These are phyloP conservation scores for Aethina tumida DNA, from an alignment of 1,140 invertebrate genomes.

Conservation along the genomic window DNA sequence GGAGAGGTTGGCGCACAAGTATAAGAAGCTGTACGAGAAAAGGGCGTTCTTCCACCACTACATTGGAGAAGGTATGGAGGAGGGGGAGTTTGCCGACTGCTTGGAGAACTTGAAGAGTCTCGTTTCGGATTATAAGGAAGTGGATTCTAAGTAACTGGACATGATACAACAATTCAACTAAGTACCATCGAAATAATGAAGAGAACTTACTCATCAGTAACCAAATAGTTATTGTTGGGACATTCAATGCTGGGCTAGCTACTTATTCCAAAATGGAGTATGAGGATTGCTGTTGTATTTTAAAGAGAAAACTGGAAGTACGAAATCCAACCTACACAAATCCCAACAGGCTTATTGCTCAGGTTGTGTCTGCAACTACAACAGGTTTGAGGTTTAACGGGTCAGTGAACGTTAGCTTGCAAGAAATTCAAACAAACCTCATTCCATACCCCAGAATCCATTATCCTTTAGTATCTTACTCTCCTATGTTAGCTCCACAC, in stretches of 20 bases:
- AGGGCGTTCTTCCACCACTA: constrained; percentile 70
- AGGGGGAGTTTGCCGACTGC: constrained; percentile 60
- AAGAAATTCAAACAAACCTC: constrained; percentile 57
- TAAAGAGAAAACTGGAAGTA: constrained; percentile 57
- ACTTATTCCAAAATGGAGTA: constrained; percentile 71
- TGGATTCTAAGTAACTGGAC: no score
- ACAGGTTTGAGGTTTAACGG: constrained; percentile 61
- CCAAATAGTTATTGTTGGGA: constrained; percentile 85
- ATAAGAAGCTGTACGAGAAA: constrained; percentile 62
- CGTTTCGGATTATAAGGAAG: constrained; percentile 55
- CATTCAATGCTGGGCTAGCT: constrained; percentile 77
- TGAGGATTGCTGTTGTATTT: constrained; percentile 74
- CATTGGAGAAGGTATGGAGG: constrained; percentile 72
- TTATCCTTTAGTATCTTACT: constrained; percentile 56
- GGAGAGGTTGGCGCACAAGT: constrained; percentile 58
- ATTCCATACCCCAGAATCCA: constrained; percentile 60
- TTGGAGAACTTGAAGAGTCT: constrained; percentile 60
- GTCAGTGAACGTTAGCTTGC: constrained; percentile 58
- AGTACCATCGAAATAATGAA: constrained; percentile 12
- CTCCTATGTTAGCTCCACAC: constrained; percentile 49
- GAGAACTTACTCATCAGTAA: no score
- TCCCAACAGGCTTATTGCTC: constrained; percentile 66
- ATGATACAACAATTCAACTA: no score
- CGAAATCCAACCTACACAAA: constrained; percentile 72
- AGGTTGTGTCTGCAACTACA: constrained; percentile 53